Conservation (phyloP, 30 jellyfish, hydroid and myxozoan species). For the Hydractinia echinata region DNA sequence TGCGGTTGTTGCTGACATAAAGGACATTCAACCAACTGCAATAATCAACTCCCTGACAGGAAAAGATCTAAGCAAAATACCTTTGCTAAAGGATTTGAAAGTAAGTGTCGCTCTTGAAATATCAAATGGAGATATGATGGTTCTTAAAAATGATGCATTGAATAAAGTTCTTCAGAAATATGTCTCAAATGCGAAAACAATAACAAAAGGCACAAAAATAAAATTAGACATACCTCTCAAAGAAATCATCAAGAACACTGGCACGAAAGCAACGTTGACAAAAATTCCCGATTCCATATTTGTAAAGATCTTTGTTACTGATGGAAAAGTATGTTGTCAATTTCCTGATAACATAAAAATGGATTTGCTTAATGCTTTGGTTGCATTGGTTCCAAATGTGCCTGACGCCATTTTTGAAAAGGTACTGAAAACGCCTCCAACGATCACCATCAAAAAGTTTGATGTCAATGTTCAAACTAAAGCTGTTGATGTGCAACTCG, state of each 20-base stretch:
- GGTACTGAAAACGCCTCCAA: neutral
- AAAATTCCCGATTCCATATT: conserved; percentile 50
- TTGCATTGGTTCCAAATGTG: conserved; percentile 63
- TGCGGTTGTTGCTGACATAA: conserved; percentile 42
- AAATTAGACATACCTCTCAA: conserved; percentile 52
- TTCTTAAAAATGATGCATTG: conserved; percentile 42
- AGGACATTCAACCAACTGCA: conserved; percentile 41
- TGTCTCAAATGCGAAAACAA: conserved; percentile 36
- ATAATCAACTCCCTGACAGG: conserved; percentile 45
- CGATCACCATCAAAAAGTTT: neutral
- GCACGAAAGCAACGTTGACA: conserved; percentile 34
- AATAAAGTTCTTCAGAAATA: conserved; percentile 23
- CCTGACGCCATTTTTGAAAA: conserved; percentile 44
- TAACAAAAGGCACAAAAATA: conserved; percentile 43
- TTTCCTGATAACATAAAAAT: conserved; percentile 64
- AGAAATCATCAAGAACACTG: conserved; percentile 46
- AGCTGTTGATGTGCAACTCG: neutral
- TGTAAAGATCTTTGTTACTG: conserved; percentile 34
- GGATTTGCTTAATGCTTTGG: conserved; percentile 46
- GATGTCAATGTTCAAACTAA: conserved; percentile 3
- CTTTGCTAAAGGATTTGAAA: conserved; percentile 46
- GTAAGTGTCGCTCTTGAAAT: conserved; percentile 47
- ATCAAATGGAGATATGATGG: conserved; percentile 44
- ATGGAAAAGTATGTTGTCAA: conserved; percentile 41
- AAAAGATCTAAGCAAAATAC: conserved; percentile 49